A percentile compares a stretch with the other conserved stretches of the same genome.
Conservation (phyloP, 2,888 invertebrate genomes). For the Macrostomum cliftonense region DNA sequence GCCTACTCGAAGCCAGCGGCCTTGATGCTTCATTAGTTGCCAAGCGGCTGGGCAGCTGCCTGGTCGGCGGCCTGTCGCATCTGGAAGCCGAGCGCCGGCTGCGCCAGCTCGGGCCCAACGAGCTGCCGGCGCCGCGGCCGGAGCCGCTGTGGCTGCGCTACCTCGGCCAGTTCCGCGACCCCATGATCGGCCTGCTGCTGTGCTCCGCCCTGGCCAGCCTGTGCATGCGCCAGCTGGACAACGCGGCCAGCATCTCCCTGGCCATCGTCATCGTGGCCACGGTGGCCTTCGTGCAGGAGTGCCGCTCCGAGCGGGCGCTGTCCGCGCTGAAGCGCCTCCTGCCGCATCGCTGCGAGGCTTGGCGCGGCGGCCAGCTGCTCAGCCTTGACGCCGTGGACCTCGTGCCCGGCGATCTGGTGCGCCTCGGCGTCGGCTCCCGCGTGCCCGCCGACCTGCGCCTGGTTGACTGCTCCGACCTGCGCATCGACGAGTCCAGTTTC, state of each 20-base stretch:
- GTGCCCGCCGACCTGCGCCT: conserved; percentile 88
- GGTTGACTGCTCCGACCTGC: conserved; percentile 71
- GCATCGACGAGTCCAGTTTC: conserved; percentile 91
- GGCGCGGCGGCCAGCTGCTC: conserved; percentile 66
- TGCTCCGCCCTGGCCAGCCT: conserved; percentile 83
- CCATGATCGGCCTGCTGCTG: conserved; percentile 73
- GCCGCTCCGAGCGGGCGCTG: conserved; percentile 87
- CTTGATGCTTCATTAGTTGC: too few relatives aligned
- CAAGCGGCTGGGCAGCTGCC: too few relatives aligned
- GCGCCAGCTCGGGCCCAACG: conserved; percentile 74
- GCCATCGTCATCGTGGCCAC: conserved; percentile 80
- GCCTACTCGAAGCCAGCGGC: too few relatives aligned
- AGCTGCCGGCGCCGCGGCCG: conserved; percentile 74
- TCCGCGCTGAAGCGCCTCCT: conserved; percentile 88
- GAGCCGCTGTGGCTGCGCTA: conserved; percentile 97
- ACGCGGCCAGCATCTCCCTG: conserved; percentile 94
- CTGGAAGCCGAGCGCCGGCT: conserved; percentile 54
- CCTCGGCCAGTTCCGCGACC: conserved; percentile 93
- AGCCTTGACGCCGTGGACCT: conserved; percentile 78
- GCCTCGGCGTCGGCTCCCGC: conserved; percentile 76
- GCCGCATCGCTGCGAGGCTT: conserved; percentile 69
- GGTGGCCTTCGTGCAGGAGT: conserved; percentile 84
- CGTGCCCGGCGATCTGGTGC: conserved; percentile 87
- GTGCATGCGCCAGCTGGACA: conserved; percentile 88
- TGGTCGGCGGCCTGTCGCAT: conserved; percentile 4